These are phyloP conservation scores for Sprattus sprattus DNA, from an alignment of 2,113 vertebrate genomes.

Conservation along the genomic window DNA sequence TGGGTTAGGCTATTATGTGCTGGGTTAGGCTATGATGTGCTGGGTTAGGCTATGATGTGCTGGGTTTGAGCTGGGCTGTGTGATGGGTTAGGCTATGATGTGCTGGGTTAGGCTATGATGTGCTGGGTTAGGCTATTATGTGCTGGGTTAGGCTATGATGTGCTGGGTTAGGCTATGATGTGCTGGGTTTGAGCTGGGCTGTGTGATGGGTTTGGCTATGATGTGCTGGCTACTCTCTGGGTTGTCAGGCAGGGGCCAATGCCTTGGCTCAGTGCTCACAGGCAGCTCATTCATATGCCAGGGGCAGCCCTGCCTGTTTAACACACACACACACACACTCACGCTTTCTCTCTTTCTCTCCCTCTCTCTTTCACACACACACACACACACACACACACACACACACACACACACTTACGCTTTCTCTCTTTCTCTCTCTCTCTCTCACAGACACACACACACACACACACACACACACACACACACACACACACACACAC, in stretches of 20 bases:
- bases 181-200: background rate
- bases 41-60: background rate
- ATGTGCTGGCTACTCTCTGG: background rate
- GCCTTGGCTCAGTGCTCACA: background rate
- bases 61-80: too few relatives aligned
- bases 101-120: background rate
- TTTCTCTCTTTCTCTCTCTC: too few relatives aligned
- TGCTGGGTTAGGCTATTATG: background rate
- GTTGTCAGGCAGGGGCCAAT: background rate
- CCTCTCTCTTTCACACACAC: background rate
- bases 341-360: background rate
- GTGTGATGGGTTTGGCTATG: background rate
- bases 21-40: background rate
- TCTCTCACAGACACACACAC: too few relatives aligned
- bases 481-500: too few relatives aligned
- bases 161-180: background rate
- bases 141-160: background rate
- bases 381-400: slow-evolving; percentile 7
- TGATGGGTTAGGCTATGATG: too few relatives aligned
- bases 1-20: background rate
- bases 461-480: too few relatives aligned
- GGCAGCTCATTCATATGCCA: slow-evolving; percentile 41
- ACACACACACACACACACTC: background rate
- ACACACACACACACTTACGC: too few relatives aligned
- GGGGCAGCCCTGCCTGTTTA: slow-evolving; percentile 26